These are phyloP conservation scores for Apis dorsata DNA, from an alignment of 1,140 invertebrate genomes.

Conservation along the genomic window DNA sequence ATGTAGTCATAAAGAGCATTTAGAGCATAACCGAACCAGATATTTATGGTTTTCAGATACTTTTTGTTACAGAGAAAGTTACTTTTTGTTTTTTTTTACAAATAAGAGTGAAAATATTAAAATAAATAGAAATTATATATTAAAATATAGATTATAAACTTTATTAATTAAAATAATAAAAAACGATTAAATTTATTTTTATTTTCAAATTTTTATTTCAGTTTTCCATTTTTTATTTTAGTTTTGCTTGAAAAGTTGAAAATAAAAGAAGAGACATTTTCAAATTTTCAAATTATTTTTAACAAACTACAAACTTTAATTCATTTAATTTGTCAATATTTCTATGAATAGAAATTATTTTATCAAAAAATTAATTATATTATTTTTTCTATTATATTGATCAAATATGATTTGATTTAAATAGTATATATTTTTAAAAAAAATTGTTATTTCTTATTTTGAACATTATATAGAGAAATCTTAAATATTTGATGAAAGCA, in stretches of 20 bases:
- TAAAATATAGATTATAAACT: neutral
- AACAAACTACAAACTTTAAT: neutral
- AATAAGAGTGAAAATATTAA: neutral
- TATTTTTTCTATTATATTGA: no score
- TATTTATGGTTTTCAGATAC: neutral
- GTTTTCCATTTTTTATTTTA: neutral
- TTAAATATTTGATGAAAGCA: neutral
- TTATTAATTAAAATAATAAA: neutral
- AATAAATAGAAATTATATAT: neutral
- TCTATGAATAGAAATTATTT: no score
- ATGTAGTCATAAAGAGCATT: conserved; percentile 4
- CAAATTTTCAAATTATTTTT: neutral
- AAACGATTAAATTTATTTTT: no score
- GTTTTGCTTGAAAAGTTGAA: neutral
- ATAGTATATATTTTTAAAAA: no score
- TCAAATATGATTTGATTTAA: no score
- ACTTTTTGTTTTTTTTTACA: neutral
- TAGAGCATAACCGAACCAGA: neutral
- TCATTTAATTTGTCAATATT: no score
- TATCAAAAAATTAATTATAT: no score
- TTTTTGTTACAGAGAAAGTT: neutral
- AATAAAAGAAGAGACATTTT: no score
- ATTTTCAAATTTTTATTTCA: neutral
- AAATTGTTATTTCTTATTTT: neutral
- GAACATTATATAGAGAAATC: neutral